phyloP scores from a whole-genome alignment of 2,888 invertebrate species.

The Morinoia aosen region DNA sequence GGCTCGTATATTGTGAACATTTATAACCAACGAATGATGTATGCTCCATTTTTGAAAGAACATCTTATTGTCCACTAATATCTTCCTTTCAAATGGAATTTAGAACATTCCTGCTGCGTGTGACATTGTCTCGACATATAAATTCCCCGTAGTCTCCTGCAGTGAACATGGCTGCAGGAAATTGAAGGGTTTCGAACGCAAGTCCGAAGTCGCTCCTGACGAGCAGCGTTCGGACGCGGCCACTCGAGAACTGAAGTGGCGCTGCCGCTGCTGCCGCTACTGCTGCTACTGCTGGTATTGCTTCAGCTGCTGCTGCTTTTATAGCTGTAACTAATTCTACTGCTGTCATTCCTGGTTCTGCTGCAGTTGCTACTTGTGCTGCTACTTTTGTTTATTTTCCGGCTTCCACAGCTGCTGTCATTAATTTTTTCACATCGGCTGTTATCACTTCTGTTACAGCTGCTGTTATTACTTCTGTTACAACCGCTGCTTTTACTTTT shows the following conservation, averaged over 20 bases:
- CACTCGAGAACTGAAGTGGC: slow-evolving; percentile 44
- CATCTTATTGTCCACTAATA: background rate
- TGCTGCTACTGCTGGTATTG: background rate
- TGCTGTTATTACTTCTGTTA: background rate
- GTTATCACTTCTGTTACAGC: background rate
- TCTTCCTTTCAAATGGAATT: background rate
- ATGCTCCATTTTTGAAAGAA: background rate
- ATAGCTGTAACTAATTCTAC: background rate
- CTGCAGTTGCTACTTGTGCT: background rate
- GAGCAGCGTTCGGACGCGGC: slow-evolving; percentile 35
- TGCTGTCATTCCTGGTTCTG: background rate
- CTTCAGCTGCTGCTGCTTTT: background rate
- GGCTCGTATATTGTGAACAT: background rate
- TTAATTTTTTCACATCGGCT: background rate
- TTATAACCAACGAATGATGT: background rate
- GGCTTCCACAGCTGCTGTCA: background rate
- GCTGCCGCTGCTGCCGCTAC: background rate
- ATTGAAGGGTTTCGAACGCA: background rate
- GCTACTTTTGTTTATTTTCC: background rate
- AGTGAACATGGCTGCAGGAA: background rate
- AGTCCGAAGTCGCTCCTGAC: slow-evolving; percentile 2
- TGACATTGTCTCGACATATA: background rate
- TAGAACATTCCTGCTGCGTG: background rate
- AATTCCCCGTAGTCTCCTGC: background rate
- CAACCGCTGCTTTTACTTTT: background rate